These are phyloP conservation scores for Drosophila cognata DNA, from an alignment of 2,888 invertebrate species.

Conservation along the genomic window DNA sequence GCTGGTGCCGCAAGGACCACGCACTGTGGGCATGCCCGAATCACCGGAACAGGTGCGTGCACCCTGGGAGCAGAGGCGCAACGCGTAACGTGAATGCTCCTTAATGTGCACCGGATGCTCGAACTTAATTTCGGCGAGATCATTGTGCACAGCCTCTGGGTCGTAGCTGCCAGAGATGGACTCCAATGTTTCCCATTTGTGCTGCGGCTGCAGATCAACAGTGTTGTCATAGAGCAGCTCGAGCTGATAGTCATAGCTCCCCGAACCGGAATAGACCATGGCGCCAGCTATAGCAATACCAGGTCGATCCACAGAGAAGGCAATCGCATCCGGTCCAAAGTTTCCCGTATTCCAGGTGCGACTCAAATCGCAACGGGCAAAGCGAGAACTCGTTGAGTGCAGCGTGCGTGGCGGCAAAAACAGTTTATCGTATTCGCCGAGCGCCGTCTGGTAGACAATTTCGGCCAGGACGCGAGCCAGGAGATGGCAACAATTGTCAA, in stretches of 20 bases:
- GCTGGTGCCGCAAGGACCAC: conserved; percentile 96
- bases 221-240: conserved; percentile 93
- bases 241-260: conserved; percentile 95
- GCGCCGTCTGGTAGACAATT: conserved; percentile 91
- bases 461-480: conserved; percentile 94
- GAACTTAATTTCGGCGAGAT: conserved; percentile 95
- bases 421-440: conserved; percentile 86
- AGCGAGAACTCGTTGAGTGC: conserved; percentile 94
- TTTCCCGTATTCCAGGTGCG: conserved; percentile 99
- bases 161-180: conserved; percentile 93
- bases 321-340: conserved; percentile 98
- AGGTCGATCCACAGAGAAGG: conserved; percentile 95
- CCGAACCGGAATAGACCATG: conserved; percentile 95
- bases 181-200: conserved; percentile 95
- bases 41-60: conserved; percentile 98
- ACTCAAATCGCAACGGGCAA: conserved; percentile 94
- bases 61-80: conserved; percentile 94
- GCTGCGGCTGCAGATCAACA: conserved; percentile 86
- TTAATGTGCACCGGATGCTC: conserved; percentile 94
- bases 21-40: conserved; percentile 93
- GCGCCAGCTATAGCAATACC: conserved; percentile 96
- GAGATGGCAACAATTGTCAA: conserved; percentile 91
- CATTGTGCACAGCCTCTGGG: conserved; percentile 93
- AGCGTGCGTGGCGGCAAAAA: conserved; percentile 89
- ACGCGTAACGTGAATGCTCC: conserved; percentile 95